These are phyloP conservation scores for Cyphomyrus plagiostoma DNA, from an alignment of 2,113 vertebrate genomes.

Conservation along the genomic window DNA sequence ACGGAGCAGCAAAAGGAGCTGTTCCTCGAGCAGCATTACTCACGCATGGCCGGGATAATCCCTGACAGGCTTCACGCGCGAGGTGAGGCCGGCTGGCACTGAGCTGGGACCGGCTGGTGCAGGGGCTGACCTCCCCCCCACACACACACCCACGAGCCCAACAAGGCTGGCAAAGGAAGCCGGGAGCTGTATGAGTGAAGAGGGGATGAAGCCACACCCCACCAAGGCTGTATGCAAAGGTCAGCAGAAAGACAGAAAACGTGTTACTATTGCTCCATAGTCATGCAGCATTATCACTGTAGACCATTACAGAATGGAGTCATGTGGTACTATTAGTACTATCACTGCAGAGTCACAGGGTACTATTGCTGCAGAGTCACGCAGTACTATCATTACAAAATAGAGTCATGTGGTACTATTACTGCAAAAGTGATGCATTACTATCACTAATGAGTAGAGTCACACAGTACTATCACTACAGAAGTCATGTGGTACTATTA, in stretches of 20 bases:
- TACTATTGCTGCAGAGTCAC: not conserved
- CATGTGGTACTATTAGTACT: not conserved
- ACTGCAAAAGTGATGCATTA: not conserved
- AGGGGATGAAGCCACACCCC: not conserved
- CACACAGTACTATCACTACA: not conserved
- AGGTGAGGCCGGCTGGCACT: not conserved
- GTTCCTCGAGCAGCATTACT: not conserved
- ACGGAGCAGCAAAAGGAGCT: not conserved
- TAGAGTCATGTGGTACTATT: not conserved
- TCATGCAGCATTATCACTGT: not conserved
- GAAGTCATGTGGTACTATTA: not conserved
- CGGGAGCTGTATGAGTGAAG: not conserved
- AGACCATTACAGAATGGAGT: not conserved
- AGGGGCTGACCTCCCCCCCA: not conserved
- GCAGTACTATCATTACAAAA: not conserved
- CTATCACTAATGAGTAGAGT: not conserved
- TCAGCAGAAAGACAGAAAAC: not conserved
- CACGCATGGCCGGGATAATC: slow-evolving; percentile 5
- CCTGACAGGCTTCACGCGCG: not conserved
- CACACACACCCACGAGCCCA: not conserved
- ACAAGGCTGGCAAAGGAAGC: not conserved
- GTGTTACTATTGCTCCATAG: not conserved
- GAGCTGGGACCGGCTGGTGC: not conserved
- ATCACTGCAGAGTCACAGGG: not conserved
- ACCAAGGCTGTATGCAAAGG: not conserved